Percentiles rank a stretch among this genome's conserved stretches.
These are phyloP conservation scores for Ochotona princeps DNA, from an alignment of 2,113 vertebrate species.

Conservation along the genomic window DNA sequence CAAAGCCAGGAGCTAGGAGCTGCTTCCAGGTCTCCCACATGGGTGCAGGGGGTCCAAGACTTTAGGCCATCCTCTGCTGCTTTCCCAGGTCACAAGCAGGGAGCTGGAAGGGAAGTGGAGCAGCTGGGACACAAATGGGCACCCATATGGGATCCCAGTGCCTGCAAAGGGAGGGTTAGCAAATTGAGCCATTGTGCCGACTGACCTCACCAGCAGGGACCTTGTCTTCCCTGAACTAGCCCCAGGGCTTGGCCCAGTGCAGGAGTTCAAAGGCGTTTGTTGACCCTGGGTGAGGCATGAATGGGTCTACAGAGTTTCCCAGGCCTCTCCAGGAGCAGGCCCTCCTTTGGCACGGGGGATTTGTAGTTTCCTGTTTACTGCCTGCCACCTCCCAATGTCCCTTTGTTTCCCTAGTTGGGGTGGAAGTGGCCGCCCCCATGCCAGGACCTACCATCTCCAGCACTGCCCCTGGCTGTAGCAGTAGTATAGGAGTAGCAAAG, in stretches of 20 bases:
- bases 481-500: not conserved
- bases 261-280: too few species aligned
- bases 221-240: not conserved
- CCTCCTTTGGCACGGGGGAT: not conserved
- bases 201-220: not conserved
- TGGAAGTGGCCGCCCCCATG: not conserved
- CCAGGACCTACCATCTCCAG: not conserved
- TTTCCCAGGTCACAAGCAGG: too few species aligned
- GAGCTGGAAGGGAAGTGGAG: too few species aligned
- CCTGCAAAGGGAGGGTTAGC: too few species aligned
- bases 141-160: too few species aligned
- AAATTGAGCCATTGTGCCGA: too few species aligned
- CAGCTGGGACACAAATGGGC: too few species aligned
- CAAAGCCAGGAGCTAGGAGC: too few species aligned
- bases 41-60: too few species aligned
- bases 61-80: too few species aligned
- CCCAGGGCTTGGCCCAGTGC: not conserved
- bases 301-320: rapidly evolving
- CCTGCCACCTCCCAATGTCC: rapidly evolving
- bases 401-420: rapidly evolving
- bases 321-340: not conserved
- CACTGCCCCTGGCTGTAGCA: not conserved
- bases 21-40: too few species aligned
- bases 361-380: not conserved
- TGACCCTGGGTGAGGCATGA: not conserved